Conservation (phyloP, 1,140 invertebrate species). For the Diorhabda sublineata region DNA sequence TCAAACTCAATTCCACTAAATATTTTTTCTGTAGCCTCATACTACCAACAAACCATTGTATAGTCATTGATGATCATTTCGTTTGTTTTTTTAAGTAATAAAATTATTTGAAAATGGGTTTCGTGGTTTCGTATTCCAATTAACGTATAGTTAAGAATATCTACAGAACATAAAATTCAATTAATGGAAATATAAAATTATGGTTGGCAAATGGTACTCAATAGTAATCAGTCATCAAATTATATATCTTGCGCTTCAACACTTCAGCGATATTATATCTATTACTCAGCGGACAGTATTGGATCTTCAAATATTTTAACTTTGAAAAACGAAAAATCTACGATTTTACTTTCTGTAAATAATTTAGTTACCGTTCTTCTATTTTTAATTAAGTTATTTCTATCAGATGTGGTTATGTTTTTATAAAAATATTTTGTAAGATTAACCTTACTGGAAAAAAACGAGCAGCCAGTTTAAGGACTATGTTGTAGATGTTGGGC, state of each 20-base stretch:
- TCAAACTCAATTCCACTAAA: too few relatives aligned
- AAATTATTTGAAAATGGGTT: not conserved
- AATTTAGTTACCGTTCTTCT: too few relatives aligned
- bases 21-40: too few relatives aligned
- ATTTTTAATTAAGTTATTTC: too few relatives aligned
- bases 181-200: conserved; percentile 10
- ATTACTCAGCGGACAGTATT: not conserved
- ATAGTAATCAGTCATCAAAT: conserved; percentile 5
- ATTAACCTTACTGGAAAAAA: too few relatives aligned
- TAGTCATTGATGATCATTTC: too few relatives aligned
- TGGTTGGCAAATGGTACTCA: conserved; percentile 9
- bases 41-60: too few relatives aligned
- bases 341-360: too few relatives aligned
- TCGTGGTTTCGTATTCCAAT: not conserved
- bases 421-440: too few relatives aligned
- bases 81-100: not conserved
- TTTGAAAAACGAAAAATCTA: too few relatives aligned
- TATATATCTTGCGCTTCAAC: conserved; percentile 13
- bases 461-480: too few relatives aligned
- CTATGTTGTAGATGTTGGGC: not conserved
- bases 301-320: not conserved
- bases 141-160: not conserved
- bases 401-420: too few relatives aligned
- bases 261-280: conserved; percentile 4
- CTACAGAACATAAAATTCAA: conserved; percentile 2